Conservation (phyloP, 2,113 vertebrate genomes). For the Trichomycterus rosablanca region DNA sequence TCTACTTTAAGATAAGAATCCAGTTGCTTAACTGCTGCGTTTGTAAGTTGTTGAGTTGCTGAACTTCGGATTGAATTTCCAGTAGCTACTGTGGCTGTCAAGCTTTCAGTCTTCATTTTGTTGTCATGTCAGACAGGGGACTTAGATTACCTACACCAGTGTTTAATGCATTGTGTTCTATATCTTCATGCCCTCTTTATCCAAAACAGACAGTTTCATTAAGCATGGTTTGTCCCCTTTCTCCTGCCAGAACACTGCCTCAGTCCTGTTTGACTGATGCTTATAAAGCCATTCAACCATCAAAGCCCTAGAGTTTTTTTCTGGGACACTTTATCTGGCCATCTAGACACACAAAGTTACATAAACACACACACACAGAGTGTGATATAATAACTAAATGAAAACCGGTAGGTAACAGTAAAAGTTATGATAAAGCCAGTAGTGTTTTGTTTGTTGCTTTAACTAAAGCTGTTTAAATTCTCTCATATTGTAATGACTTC, state of each 20-base stretch:
- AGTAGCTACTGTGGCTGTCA: neutral
- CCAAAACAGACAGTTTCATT: constrained; percentile 33
- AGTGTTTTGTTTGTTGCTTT: too few species aligned
- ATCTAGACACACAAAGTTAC: constrained; percentile 21
- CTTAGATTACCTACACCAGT: neutral
- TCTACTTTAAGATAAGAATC: constrained; percentile 25
- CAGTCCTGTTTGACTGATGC: constrained; percentile 39
- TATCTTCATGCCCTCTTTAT: neutral
- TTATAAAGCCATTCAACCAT: constrained; percentile 45
- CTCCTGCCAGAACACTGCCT: constrained; percentile 25
- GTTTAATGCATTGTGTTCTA: constrained; percentile 2
- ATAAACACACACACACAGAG: constrained; percentile 6
- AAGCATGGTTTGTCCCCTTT: neutral
- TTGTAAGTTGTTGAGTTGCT: constrained; percentile 5
- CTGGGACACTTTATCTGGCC: constrained; percentile 23
- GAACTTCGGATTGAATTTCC: neutral
- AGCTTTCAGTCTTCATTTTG: neutral
- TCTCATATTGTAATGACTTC: too few species aligned
- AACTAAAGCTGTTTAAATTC: too few species aligned
- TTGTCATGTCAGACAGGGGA: neutral
- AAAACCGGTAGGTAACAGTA: too few species aligned
- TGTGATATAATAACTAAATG: too few species aligned
- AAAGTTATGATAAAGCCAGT: too few species aligned
- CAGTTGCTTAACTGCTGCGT: constrained; percentile 17
- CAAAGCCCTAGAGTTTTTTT: constrained; percentile 36